Conservation (phyloP, 2,113 vertebrate species). For the Heliornis fulica region DNA sequence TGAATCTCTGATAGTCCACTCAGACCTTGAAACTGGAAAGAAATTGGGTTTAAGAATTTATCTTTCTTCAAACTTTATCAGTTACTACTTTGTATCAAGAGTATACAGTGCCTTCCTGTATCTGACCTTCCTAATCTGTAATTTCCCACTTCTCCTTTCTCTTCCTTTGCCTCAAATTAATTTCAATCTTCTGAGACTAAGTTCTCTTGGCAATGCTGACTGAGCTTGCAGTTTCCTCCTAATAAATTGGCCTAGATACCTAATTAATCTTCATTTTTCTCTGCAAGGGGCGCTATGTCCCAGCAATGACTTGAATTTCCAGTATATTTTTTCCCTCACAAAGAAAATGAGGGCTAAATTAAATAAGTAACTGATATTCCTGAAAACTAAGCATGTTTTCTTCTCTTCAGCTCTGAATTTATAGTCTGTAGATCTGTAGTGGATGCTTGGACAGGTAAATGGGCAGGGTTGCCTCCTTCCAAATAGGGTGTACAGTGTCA, state of each 20-base stretch:
- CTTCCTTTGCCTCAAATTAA: neutral
- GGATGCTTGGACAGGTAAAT: neutral
- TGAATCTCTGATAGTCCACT: neutral
- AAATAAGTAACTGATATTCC: neutral
- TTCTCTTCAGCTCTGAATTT: neutral
- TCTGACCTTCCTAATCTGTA: neutral
- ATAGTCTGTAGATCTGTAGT: accelerated
- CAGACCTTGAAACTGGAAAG: neutral
- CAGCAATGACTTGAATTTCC: neutral
- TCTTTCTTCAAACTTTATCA: neutral
- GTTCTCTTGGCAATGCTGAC: neutral
- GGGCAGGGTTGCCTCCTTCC: neutral
- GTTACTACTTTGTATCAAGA: neutral
- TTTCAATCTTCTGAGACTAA: neutral
- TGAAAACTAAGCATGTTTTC: neutral
- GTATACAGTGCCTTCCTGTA: neutral
- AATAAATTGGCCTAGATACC: neutral
- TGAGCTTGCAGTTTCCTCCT: neutral
- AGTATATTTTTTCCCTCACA: neutral
- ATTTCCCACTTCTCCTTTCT: neutral
- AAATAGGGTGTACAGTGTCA: neutral
- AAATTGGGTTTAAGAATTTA: neutral
- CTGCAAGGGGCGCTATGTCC: neutral
- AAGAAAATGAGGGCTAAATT: neutral
- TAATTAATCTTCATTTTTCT: neutral